Conservation (phyloP, 1,140 invertebrate genomes). For the Drosophila jambulina region DNA sequence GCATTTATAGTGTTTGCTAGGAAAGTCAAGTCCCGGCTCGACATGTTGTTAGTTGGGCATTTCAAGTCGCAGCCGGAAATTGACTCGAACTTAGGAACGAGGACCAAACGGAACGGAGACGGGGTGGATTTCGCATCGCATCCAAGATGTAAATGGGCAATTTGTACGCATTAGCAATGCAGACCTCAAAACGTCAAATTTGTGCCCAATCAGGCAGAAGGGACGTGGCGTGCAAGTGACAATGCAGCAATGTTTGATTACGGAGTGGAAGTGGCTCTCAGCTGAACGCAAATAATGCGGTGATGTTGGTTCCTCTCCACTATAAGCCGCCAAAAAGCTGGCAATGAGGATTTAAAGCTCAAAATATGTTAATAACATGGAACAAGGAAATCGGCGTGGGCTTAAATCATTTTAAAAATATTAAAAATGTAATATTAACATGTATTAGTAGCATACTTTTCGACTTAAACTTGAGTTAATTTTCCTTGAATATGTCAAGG, state of each 20-base stretch:
- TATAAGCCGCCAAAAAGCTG: neutral
- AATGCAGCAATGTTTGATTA: slow-evolving; percentile 9
- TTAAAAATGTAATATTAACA: neutral
- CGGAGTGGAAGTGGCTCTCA: neutral
- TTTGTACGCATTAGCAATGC: slow-evolving; percentile 50
- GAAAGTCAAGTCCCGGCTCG: slow-evolving; percentile 11
- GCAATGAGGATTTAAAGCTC: neutral
- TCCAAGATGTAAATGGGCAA: slow-evolving; percentile 31
- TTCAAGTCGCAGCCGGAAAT: slow-evolving; percentile 65
- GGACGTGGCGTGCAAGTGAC: slow-evolving; percentile 1
- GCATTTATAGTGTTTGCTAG: slow-evolving; percentile 69
- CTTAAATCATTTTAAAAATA: neutral
- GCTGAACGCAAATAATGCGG: neutral
- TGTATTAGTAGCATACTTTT: neutral
- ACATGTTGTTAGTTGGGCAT: slow-evolving; percentile 66
- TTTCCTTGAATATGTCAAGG: no score
- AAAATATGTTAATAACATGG: neutral
- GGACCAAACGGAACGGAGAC: neutral
- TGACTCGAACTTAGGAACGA: slow-evolving; percentile 11
- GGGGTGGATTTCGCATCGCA: slow-evolving; percentile 30
- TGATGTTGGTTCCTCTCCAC: neutral
- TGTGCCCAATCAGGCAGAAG: neutral
- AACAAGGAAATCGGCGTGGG: neutral
- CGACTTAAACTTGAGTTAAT: no score
- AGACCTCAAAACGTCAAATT: slow-evolving; percentile 2